Base-by-base conservation (phyloP, 1,140 invertebrate genomes). In the Bombus difficillimus region DNA sequence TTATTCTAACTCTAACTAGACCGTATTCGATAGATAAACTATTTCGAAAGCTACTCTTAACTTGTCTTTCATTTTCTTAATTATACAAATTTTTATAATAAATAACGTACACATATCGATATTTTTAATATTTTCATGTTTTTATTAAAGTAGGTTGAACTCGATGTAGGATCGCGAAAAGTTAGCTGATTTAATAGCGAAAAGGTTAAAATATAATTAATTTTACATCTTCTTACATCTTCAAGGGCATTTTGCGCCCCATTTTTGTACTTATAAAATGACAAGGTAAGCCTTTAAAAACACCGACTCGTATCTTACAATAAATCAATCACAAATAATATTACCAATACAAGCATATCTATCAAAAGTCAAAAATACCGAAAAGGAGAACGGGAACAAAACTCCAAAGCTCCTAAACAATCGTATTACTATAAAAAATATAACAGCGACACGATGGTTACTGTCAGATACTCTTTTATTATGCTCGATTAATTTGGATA, bases 391-490 rank as follows among this genome's bases (percentile, higher is more conserved):
- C 18, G n/a, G 74, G 74, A 57, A 10, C 25, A 34, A 28, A 37
- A 28, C 28, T 37, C 12, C 5, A 15, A 39, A 39, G 22, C 9
- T 77, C 13, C 9, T 10, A 13, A 62, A 62, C 6, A 12, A 37
- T 53, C 12, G 6, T 22, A 62, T n/a, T 62, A 13, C n/a, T 28
- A n/a, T 3, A 32, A 18, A 66, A 32, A 15, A 37, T 15, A 28
- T 39, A 37, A 53, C 32, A 64, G 25, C 8, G 39, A 59, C 57
- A 43, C 28, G 12, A 28, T 66, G 22, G 62, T 25, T 86, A 83
- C 81, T 83, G 72, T 83, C 81, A 83, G 85, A 86, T 86, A 86
- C 69, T 81, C 84, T 85, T 85, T 85, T 85, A 85, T 85, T 85
- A 85, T 85, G 79, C 79, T 85, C 47, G 84, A 81, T 81, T 85